phyloP scores from a whole-genome alignment of 1,140 invertebrate genomes.

The Euglossa dilemma region DNA sequence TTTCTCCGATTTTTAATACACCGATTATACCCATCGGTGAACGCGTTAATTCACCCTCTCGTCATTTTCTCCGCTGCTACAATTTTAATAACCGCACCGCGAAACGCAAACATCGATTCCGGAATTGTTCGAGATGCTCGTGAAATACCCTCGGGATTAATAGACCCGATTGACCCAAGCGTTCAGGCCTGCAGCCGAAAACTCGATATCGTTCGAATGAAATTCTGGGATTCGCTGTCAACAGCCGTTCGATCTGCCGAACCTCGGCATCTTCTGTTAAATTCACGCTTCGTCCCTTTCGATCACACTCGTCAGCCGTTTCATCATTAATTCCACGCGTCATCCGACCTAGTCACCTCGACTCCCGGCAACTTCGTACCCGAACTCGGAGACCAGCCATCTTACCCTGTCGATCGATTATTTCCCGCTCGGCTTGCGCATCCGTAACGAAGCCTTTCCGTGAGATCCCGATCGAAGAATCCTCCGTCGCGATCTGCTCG shows the following conservation, averaged over 20 bases:
- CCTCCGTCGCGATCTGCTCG: neutral
- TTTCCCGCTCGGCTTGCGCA: neutral
- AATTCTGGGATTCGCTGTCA: neutral
- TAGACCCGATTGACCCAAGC: neutral
- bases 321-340: neutral
- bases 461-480: slow-evolving; percentile 12
- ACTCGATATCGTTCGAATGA: neutral
- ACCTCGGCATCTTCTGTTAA: neutral
- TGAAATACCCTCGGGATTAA: too few species aligned
- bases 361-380: neutral
- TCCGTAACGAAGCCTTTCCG: slow-evolving; percentile 29
- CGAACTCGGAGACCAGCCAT: neutral
- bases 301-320: neutral
- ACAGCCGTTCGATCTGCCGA: neutral
- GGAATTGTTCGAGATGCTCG: neutral
- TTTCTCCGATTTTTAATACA: too few species aligned
- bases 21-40: too few species aligned
- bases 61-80: too few species aligned
- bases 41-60: too few species aligned
- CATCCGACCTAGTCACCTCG: neutral
- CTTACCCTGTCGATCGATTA: neutral
- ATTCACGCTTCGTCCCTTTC: neutral
- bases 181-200: neutral
- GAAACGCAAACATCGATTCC: neutral
- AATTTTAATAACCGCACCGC: too few species aligned